Evolutionary conservation across 2,113 vertebrate genomes (phyloP), one percentile per base, ranked within the genome.

Genomic region (Myodes glareolus): DNA sequence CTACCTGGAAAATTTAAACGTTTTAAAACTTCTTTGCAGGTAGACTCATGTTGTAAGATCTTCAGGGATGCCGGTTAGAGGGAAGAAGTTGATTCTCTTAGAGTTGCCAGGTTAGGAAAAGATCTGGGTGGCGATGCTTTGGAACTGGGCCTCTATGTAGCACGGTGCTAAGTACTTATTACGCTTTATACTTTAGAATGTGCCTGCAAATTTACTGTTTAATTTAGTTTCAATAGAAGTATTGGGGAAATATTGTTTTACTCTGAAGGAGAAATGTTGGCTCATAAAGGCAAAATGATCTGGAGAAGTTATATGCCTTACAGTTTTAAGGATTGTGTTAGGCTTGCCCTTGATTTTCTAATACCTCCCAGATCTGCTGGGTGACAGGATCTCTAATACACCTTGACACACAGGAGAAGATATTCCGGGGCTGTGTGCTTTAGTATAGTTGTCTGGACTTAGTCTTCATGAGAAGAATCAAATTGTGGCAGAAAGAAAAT

Each of bases 191-290:
- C 67, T 96, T 91, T 68, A 94, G 65, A 61, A 92, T 94, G 77
- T 84, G 39, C 63, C 90, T 96, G 63, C 21, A 93, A 80, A 92
- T 36, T 92, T n/a, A 81, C 70, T 16, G 9, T 92, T 82, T 82
- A 50, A 29, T 70, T 96, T 80, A 67, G 21, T 88, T n/a, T 92
- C 70, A 39, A 2, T 13, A 42, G 27, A 81, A 95, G 25, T 67
- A 39, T 88, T 52, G 0, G 31, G 29, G 29, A 17, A 47, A 87
- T 31, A 2, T 73, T 70, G 45, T 63, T 90, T 81, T 73, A 68
- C 7, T 45, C 16, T 17, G 33, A 2, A 33, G 47, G 47, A 91
- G 68, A 90, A 96, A 85, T 82, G 25, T 87, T 90, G 45, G 9
- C 73, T 91, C 23, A 65, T 31, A 92, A 88, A 77, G 58, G 11